These are phyloP conservation scores for Scophthalmus maximus DNA, from an alignment of 2,113 vertebrate genomes.

Conservation along the genomic window DNA sequence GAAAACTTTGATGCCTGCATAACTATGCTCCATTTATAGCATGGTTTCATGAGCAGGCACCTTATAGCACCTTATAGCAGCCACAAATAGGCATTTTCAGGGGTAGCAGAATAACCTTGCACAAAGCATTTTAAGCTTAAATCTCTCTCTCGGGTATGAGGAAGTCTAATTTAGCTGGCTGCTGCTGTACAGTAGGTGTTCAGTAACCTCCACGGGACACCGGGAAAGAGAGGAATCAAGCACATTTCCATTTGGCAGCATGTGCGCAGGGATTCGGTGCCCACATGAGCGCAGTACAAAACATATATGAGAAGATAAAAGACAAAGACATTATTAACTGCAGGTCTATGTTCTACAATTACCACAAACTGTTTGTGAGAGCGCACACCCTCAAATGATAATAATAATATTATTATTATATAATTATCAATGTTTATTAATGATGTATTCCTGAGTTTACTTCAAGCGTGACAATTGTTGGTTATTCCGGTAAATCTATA, in stretches of 20 bases:
- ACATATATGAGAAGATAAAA: conserved; percentile 12
- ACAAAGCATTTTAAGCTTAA: conserved; percentile 41
- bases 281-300: conserved; percentile 5
- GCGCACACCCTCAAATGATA: neutral
- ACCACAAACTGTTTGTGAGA: neutral
- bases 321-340: conserved; percentile 25
- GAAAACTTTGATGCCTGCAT: neutral
- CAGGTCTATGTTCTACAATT: neutral
- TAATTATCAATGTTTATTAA: too few species aligned
- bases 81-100: conserved; percentile 2
- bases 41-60: neutral
- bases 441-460: neutral
- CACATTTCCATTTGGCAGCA: conserved; percentile 31
- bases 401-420: too few species aligned
- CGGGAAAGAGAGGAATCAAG: conserved; percentile 38
- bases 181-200: conserved; percentile 36
- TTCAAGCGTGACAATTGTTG: neutral
- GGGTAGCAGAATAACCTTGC: conserved; percentile 9
- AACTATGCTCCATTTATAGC: neutral
- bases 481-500: neutral
- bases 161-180: conserved; percentile 46
- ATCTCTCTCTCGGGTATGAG: conserved; percentile 20
- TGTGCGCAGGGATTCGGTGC: neutral
- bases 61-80: too few species aligned
- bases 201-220: conserved; percentile 25